Percentiles rank a stretch among this genome's conserved stretches.
phyloP scores from a whole-genome alignment of 2,113 vertebrate species.

The Seriola dumerili region DNA sequence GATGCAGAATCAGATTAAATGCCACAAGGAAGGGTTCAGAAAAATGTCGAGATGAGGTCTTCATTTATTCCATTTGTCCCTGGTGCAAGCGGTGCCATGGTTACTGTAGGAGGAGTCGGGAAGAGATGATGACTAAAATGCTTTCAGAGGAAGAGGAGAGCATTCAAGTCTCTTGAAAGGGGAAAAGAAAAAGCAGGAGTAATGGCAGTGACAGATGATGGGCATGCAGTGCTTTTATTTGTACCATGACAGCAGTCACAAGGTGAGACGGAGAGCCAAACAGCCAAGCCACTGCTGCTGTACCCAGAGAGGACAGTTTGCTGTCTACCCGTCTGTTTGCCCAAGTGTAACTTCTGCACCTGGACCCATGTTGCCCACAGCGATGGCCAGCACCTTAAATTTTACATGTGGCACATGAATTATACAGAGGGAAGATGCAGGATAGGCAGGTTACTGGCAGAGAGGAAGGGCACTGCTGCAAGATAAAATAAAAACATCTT shows the following conservation, averaged over 20 bases:
- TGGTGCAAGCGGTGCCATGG: constrained; percentile 43
- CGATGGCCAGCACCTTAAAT: constrained; percentile 64
- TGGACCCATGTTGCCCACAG: constrained; percentile 48
- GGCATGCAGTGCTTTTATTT: constrained; percentile 37
- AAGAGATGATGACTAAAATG: constrained; percentile 48
- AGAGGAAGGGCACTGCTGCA: constrained; percentile 1
- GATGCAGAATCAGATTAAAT: constrained; percentile 11
- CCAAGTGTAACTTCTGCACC: constrained; percentile 53
- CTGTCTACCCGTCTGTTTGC: constrained; percentile 41
- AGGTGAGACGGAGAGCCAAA: constrained; percentile 24
- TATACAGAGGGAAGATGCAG: constrained; percentile 60
- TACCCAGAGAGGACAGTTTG: constrained; percentile 5
- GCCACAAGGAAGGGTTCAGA: not conserved
- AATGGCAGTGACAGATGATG: constrained; percentile 20
- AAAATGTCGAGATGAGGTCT: constrained; percentile 10
- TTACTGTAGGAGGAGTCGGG: constrained; percentile 43
- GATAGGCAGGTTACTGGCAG: constrained; percentile 32
- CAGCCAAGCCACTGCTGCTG: not conserved
- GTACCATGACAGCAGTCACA: constrained; percentile 19
- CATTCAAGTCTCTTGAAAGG: constrained; percentile 4
- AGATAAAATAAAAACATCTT: constrained; percentile 7
- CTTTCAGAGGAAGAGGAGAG: constrained; percentile 29
- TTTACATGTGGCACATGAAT: constrained; percentile 79
- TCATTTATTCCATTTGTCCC: constrained; percentile 29
- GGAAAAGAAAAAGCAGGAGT: constrained; percentile 12